Evolutionary conservation across 2,797 vertebrate species (phyloP), one percentile per base, ranked within the genome.

Genomic region (Falco rusticolus): DNA sequence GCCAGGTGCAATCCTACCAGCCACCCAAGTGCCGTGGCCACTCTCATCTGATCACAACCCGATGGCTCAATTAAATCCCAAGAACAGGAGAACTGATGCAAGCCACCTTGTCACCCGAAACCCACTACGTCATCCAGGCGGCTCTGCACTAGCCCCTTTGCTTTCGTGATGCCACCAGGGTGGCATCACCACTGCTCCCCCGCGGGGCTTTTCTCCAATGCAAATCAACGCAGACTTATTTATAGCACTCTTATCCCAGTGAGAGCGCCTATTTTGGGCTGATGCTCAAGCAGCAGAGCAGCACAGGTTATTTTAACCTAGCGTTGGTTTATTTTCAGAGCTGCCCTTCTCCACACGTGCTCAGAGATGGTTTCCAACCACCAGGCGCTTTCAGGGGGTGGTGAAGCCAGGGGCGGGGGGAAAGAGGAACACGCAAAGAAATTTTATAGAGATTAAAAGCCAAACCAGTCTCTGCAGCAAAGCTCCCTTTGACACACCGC

Each of bases 11-110:
- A 74, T 65, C 9, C 71, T 56, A 10, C 16, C 0, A 0, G 41
- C 45, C 54, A 14, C 61, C 20, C 63, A 18, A 28, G 34, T 0
- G 0, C 56, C 11, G 4, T 0, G 0, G 31, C 31, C 5, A 0
- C 66, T 53, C 9, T 0, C 37, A 11, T 5, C 64, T 0, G 0
- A 1, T 8, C 4, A 0, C 28, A 50, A 24, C 28, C 70, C 1
- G 5, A 4, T 4, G 47, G 51, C 51, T 84, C 69, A 0, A 0
- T 28, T 47, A 47, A 39, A 76, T 6, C 61, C 82, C 4, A 56
- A 48, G 14, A 10, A 33, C 19, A 6, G n/a, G 29, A 1, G 0
- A 53, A 5, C 21, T 28, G 60, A 43, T 70, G 28, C 3, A 12
- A 59, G 43, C 41, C 54, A 41, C 68, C 41, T 3, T 0, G 0